Conservation (phyloP, 1,140 invertebrate genomes). For the Fopius arisanus region DNA sequence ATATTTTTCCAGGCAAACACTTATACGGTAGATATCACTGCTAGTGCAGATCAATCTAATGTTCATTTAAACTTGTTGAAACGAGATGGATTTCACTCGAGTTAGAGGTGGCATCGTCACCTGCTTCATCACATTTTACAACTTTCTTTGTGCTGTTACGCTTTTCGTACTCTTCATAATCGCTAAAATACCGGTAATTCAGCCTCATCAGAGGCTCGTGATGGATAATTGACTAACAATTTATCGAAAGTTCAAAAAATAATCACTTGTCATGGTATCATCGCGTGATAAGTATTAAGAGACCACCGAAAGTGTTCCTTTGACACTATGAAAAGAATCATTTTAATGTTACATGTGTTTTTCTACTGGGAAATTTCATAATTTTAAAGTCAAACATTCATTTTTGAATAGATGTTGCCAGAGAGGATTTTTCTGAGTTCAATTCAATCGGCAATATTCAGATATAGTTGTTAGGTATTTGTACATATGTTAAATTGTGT, state of each 20-base stretch:
- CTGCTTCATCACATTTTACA: background rate
- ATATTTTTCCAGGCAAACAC: constrained; percentile 27
- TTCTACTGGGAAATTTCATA: background rate
- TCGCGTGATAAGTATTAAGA: background rate
- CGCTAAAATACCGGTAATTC: background rate
- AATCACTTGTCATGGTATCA: background rate
- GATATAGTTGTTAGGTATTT: background rate
- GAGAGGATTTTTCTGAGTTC: no score
- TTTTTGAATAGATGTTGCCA: no score
- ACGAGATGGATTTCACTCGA: background rate
- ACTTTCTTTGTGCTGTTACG: background rate
- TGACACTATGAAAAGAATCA: background rate
- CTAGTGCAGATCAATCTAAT: background rate
- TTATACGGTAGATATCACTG: constrained; percentile 17
- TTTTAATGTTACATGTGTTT: background rate
- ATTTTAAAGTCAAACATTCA: background rate
- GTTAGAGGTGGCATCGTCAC: background rate
- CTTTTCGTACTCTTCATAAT: background rate
- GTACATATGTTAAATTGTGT: background rate
- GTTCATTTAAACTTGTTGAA: constrained; percentile 15
- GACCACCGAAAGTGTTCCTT: constrained; percentile 13
- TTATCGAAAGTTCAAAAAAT: background rate
- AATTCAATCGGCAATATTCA: no score
- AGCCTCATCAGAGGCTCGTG: background rate
- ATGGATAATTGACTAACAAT: background rate